Evolutionary conservation across 2,888 invertebrate species (phyloP), one percentile per base, ranked within the genome.

Genomic region (Platyscelio sp.): DNA sequence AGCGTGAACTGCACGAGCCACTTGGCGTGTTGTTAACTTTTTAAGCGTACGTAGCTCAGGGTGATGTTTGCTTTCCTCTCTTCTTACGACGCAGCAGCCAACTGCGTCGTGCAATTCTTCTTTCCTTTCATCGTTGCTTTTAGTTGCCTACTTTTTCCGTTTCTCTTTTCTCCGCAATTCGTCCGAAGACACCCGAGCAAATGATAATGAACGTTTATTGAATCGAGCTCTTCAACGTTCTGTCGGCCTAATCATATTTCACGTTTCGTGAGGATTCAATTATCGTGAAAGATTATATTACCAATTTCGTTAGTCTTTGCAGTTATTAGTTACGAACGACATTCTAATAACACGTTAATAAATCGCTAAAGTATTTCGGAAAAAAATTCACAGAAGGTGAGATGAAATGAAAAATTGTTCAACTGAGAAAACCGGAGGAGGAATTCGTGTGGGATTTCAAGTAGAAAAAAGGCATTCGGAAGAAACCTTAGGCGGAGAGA

Each of bases 1-100:
- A 82, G 76, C 82, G 76, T 82, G 82, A 81, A 81, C 71, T 70
- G 70, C 81, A 51, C 72, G 60, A 83, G 75, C 78, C 83, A 83
- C 83, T 83, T 84, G 76, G 67, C 26, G 84, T 71, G 76, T 70
- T 75, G 83, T 84, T 84, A 79, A 79, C 76, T 75, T 84, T 84
- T 84, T 75, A 74, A 84, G 49, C 79, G 75, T 76, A 71, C 75
- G 84, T 84, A 83, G 70, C 79, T 83, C 65, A 79, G 56, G 83
- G 75, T 83, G 65, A 83, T 83, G 79, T 83, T 83, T 83, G 83
- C 79, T 79, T 70, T 72, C 58, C 74, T 67, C 75, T 78, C 63
- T 70, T 81, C 72, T 85, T 77, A 65, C 77, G 24, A 54, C 29
- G 24, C 43, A 71, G 61, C 70, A 65, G 49, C 71, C 63, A 80